Conservation (phyloP, 2,888 invertebrate genomes). For the Campoplex nolae region DNA sequence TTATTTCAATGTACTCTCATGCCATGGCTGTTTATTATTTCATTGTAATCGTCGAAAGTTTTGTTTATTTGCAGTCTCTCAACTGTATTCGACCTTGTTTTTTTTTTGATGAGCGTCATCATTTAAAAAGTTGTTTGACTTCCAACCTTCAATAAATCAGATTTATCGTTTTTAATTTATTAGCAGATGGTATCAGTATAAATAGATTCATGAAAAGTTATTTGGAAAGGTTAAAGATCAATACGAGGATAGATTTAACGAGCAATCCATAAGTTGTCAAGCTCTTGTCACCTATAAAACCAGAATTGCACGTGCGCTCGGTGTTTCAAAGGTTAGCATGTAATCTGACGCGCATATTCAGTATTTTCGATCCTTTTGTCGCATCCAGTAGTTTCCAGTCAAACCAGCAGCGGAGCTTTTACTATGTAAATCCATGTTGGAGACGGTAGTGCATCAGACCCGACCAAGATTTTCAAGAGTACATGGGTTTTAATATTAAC, state of each 20-base stretch:
- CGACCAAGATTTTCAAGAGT: constrained; percentile 65
- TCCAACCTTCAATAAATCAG: neutral
- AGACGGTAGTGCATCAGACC: constrained; percentile 69
- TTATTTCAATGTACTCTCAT: neutral
- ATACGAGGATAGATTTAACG: neutral
- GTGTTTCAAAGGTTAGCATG: neutral
- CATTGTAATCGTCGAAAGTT: no score
- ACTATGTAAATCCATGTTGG: constrained; percentile 80
- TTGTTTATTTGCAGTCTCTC: no score
- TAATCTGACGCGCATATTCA: constrained; percentile 11
- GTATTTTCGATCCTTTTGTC: constrained; percentile 63
- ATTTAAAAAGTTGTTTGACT: no score
- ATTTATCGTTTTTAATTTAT: neutral
- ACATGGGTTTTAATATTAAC: constrained; percentile 81
- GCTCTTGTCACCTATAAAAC: constrained; percentile 4
- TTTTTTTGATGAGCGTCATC: no score
- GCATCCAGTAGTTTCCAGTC: constrained; percentile 38
- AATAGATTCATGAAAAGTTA: neutral
- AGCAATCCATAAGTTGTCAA: constrained; percentile 10
- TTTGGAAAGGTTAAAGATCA: neutral
- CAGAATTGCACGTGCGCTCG: neutral
- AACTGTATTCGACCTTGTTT: no score
- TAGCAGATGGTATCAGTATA: neutral
- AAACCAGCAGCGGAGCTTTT: constrained; percentile 70
- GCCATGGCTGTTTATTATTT: neutral